Evolutionary conservation across 2,888 invertebrate species (phyloP).

Genomic region (Liopterus haemorrhoidalis): DNA sequence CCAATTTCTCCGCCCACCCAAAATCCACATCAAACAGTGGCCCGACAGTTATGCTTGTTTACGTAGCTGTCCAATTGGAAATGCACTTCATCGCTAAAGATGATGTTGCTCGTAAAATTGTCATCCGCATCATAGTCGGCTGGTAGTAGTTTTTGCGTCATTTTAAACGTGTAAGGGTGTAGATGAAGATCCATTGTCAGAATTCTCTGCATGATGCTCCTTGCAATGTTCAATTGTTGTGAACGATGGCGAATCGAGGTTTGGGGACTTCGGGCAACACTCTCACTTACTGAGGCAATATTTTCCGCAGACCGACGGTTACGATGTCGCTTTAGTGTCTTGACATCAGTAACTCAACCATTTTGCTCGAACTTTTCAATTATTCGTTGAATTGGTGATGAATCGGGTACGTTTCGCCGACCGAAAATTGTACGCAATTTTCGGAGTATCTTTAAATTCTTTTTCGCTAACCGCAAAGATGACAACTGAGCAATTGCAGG

Average conservation of each 20-base stretch:
- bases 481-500: conserved; percentile 14
- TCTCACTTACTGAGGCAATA: conserved; percentile 1
- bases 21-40: conserved; percentile 3
- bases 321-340: conserved; percentile 5
- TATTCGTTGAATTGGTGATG: conserved; percentile 2
- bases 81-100: background rate
- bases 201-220: conserved; percentile 4
- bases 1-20: background rate
- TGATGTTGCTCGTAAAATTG: background rate
- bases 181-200: conserved; percentile 3
- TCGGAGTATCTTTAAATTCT: background rate
- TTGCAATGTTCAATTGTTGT: too few relatives aligned
- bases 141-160: too few relatives aligned
- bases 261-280: conserved; percentile 5
- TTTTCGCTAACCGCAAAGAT: conserved; percentile 5
- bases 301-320: conserved; percentile 1
- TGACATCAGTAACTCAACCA: background rate
- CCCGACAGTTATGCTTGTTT: background rate
- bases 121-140: conserved; percentile 1
- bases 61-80: too few relatives aligned
- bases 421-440: background rate
- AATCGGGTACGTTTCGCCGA: conserved; percentile 1
- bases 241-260: conserved; percentile 1
- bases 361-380: conserved; percentile 2
- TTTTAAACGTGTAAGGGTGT: conserved; percentile 3